A percentile compares a stretch with the other conserved stretches of the same genome.
These are phyloP conservation scores for Panzeria rudis DNA, from an alignment of 2,888 invertebrate species.

Conservation along the genomic window DNA sequence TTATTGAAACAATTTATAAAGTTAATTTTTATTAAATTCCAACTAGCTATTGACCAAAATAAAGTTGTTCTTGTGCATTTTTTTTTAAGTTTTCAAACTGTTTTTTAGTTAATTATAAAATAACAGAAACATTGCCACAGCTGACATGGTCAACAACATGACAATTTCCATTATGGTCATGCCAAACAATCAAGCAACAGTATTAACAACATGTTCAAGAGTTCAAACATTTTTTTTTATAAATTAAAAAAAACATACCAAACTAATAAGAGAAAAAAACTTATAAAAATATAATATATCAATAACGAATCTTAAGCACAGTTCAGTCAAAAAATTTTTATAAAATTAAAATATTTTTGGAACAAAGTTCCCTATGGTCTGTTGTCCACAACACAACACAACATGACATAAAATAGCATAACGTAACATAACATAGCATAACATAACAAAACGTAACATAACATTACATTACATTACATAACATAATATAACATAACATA, in stretches of 20 bases:
- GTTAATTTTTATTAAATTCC: constrained; percentile 45
- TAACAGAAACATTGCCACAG: constrained; percentile 22
- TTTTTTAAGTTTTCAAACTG: constrained; percentile 20
- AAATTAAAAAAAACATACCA: not conserved
- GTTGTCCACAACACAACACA: no score
- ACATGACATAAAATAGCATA: no score
- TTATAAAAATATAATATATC: not conserved
- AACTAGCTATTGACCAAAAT: constrained; percentile 64
- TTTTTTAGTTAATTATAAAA: constrained; percentile 40
- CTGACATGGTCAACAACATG: constrained; percentile 53
- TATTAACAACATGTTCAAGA: constrained; percentile 24
- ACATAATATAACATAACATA: no score
- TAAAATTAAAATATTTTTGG: no score
- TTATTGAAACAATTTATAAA: constrained; percentile 19
- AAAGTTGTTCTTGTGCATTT: constrained; percentile 54
- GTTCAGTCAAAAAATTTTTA: not conserved
- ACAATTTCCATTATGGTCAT: constrained; percentile 47
- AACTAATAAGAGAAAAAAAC: not conserved
- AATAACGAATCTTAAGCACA: not conserved
- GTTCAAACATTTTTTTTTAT: constrained; percentile 10
- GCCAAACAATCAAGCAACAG: constrained; percentile 33
- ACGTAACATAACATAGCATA: no score
- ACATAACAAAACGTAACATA: no score
- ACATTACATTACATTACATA: no score
- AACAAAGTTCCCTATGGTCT: no score